phyloP scores from a whole-genome alignment of 1,140 invertebrate genomes.

The Ephestia elutella region DNA sequence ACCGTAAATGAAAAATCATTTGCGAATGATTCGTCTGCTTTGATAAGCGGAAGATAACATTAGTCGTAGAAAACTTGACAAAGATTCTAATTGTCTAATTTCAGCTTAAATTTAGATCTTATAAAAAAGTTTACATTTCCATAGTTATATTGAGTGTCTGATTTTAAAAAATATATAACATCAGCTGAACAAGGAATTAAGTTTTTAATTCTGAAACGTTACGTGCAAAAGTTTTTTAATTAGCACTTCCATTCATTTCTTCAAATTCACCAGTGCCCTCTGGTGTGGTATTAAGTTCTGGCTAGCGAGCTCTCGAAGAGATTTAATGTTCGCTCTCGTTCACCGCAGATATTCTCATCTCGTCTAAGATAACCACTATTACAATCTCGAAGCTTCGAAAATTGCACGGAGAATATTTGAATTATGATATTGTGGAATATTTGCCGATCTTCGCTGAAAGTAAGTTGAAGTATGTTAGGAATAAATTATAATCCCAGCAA shows the following conservation, averaged over 20 bases:
- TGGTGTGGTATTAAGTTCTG: conserved; percentile 3
- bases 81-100: no score
- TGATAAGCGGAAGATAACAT: no score
- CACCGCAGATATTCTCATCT: conserved; percentile 43
- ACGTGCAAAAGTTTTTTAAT: conserved; percentile 4
- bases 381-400: conserved; percentile 35
- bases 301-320: neutral
- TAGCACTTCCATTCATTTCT: conserved; percentile 3
- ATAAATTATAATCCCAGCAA: neutral
- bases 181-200: no score
- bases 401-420: conserved; percentile 24
- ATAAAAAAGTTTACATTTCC: no score
- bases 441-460: neutral
- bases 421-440: neutral
- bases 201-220: neutral
- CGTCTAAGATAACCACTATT: conserved; percentile 34
- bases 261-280: neutral
- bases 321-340: conserved; percentile 15
- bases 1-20: no score
- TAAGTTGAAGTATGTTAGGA: neutral
- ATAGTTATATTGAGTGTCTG: neutral
- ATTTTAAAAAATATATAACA: neutral
- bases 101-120: no score
- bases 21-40: no score
- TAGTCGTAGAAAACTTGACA: no score